Evolutionary conservation across 2,797 vertebrate species (phyloP), one percentile per base, ranked within the genome.

Genomic region (Sus cebifrons): DNA sequence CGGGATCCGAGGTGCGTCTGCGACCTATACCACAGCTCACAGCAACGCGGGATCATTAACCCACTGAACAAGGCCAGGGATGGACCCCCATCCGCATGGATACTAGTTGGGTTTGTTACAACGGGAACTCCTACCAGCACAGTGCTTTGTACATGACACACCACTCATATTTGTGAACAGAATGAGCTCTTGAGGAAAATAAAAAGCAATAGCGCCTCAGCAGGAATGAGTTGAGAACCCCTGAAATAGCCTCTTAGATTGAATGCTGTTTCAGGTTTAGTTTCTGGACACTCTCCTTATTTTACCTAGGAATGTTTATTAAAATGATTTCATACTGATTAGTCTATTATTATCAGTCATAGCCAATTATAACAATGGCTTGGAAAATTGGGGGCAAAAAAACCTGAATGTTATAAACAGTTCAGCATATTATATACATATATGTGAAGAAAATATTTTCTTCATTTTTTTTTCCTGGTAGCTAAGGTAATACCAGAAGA

Each of bases 401-500:
- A 73, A 90, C 20, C n/a, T 32, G 78, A 54, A 88, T 29, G 23
- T 88, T 88, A 74, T 52, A 58, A 97, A 93, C 18, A 89, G 29
- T 90, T 95, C 44, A 91, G 44, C n/a, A 4, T 85, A 82, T 68
- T 94, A 52, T 79, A 14, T 97, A 91, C 92, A 56, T 71, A 94
- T 36, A 36, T 36, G 77, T 84, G 58, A 94, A 92, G 56, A 62
- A 87, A 86, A 27, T 36, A 3, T 89, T 94, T 93, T 86, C 67
- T 90, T 86, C 29, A 40, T 79, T 91, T 95, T 90, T 58, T 56
- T 56, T 78, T 56, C 4, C 92, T 96, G 71, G 79, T 93, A 73
- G 62, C 86, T 44, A 79, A 54, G 68, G 64, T 85, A 84, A 95
- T 74, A 32, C 21, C 75, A 86, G 91, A 52, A 89, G 87, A 94